A percentile compares a stretch with the other conserved stretches of the same genome.
Conservation (phyloP, 2,888 invertebrate genomes). For the Drosophila parthenogenetica region DNA sequence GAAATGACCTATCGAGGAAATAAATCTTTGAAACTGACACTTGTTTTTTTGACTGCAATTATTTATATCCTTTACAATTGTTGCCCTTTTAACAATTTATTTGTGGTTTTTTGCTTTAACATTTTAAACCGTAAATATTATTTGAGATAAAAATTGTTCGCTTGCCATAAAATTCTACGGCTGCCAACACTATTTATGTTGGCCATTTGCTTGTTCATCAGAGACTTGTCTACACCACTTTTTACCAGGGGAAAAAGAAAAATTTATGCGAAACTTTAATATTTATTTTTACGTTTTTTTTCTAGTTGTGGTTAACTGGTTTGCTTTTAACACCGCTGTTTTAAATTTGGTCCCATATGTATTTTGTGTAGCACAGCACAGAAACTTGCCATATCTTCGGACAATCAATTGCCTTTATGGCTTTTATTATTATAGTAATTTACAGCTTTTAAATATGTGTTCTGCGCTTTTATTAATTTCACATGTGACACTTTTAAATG, state of each 20-base stretch:
- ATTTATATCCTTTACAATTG: background rate
- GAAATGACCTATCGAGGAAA: background rate
- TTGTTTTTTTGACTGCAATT: background rate
- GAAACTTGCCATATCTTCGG: too few relatives aligned
- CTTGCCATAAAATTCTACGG: background rate
- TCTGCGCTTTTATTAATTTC: background rate
- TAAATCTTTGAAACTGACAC: background rate
- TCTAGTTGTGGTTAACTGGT: too few relatives aligned
- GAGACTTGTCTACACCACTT: background rate
- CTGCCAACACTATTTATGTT: conserved; percentile 6
- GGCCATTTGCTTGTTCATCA: conserved; percentile 9
- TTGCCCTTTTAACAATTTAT: background rate
- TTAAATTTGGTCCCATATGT: conserved; percentile 19
- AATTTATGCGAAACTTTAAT: too few relatives aligned
- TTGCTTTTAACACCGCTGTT: too few relatives aligned
- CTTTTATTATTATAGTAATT: background rate
- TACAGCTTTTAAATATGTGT: background rate
- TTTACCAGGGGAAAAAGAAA: background rate
- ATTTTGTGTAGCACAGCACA: too few relatives aligned
- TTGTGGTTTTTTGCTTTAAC: background rate
- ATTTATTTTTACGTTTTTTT: too few relatives aligned
- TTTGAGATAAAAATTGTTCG: conserved; percentile 30
- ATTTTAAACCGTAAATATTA: conserved; percentile 37
- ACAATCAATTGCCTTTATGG: too few relatives aligned
- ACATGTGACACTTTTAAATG: background rate